phyloP scores from a whole-genome alignment of 2,797 vertebrate species.

The Agapornis canus region DNA sequence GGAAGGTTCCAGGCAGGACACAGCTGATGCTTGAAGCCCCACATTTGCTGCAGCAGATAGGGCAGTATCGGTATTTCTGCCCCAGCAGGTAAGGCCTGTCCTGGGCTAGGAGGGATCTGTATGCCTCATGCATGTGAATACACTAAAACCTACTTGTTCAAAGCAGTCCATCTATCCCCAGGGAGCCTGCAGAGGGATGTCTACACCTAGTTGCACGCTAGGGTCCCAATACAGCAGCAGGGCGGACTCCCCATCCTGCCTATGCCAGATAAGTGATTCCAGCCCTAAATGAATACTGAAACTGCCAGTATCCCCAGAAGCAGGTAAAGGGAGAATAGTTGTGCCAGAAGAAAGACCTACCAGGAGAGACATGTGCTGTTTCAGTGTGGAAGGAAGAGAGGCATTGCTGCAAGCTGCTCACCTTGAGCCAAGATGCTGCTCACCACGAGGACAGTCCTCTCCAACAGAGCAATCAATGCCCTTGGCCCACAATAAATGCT shows the following conservation, averaged over 20 bases:
- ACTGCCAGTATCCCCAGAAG: background rate
- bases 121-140: background rate
- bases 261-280: background rate
- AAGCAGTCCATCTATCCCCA: background rate
- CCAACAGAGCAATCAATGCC: background rate
- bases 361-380: background rate
- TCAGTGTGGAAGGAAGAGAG: background rate
- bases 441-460: background rate
- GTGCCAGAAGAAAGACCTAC: background rate
- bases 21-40: background rate
- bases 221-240: background rate
- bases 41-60: background rate
- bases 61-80: background rate
- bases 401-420: background rate
- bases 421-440: background rate
- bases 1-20: background rate
- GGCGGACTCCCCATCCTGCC: background rate
- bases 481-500: background rate
- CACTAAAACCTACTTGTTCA: background rate
- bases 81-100: background rate
- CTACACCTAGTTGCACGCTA: background rate
- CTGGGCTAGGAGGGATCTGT: background rate
- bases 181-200: background rate
- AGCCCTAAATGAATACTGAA: background rate
- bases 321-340: background rate